Evolutionary conservation across 1,140 invertebrate genomes (phyloP).

Genomic region (Thaumatotibia leucotreta): DNA sequence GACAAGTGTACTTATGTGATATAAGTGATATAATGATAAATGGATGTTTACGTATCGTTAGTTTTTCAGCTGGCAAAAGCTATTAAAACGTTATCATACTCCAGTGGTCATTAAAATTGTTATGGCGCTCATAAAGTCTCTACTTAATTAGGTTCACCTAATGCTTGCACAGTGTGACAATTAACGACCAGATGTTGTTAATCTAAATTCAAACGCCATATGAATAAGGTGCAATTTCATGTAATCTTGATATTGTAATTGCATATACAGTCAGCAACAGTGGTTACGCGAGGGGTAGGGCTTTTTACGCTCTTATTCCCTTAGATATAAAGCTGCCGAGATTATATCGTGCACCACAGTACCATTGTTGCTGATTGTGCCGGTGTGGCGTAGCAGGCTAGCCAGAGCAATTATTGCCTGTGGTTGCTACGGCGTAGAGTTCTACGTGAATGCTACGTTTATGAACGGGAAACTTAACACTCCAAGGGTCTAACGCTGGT

Average conservation of each 20-base stretch:
- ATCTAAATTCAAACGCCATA: background rate
- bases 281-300: no score
- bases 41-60: background rate
- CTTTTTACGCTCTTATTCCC: no score
- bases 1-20: no score
- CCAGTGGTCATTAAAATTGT: background rate
- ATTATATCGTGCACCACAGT: no score
- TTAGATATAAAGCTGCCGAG: no score
- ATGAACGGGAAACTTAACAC: background rate
- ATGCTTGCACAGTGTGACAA: background rate
- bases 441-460: no score
- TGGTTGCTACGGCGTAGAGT: background rate
- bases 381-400: background rate
- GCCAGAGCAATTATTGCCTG: background rate
- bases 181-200: background rate
- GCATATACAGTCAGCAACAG: no score
- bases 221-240: background rate
- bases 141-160: background rate
- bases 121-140: background rate
- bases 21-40: no score
- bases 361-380: no score
- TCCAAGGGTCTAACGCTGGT: background rate
- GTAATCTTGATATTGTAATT: background rate
- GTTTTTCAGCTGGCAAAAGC: background rate
- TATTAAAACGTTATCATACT: background rate